These are phyloP conservation scores for Etheostoma nigrum DNA, from an alignment of 2,797 vertebrate species.

Conservation along the genomic window DNA sequence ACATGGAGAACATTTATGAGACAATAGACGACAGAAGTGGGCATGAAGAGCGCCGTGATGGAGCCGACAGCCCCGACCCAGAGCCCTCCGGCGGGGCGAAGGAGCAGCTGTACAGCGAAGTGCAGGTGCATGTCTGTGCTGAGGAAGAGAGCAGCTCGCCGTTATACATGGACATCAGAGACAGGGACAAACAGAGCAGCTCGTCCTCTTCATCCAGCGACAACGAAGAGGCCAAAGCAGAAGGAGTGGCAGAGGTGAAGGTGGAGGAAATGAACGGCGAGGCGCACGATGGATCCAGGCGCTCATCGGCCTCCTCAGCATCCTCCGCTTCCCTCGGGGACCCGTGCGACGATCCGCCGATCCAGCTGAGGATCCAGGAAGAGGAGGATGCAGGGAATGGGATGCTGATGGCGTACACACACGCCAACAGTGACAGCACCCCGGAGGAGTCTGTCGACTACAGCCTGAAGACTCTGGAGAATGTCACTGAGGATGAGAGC, in stretches of 20 bases:
- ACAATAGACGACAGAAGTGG: conserved; percentile 4
- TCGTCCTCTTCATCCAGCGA: conserved; percentile 67
- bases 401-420: conserved; percentile 67
- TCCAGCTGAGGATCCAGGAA: conserved; percentile 5
- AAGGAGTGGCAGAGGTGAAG: not conserved
- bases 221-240: not conserved
- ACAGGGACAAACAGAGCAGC: conserved; percentile 19
- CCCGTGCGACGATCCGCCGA: conserved; percentile 67
- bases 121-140: conserved; percentile 49
- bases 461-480: conserved; percentile 73
- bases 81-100: conserved; percentile 25
- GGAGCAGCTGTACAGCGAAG: conserved; percentile 62
- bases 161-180: conserved; percentile 72
- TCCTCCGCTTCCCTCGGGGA: conserved; percentile 59
- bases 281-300: conserved; percentile 58
- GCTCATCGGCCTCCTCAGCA: conserved; percentile 68
- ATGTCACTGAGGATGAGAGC: conserved; percentile 46
- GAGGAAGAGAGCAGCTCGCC: conserved; percentile 50
- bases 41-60: conserved; percentile 28
- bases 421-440: conserved; percentile 19
- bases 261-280: conserved; percentile 53
- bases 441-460: conserved; percentile 70
- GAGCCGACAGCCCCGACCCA: conserved; percentile 14
- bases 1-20: conserved; percentile 74
- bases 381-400: conserved; percentile 65